Evolutionary conservation across 2,888 invertebrate genomes (phyloP).

Genomic region (Sericinus montela): DNA sequence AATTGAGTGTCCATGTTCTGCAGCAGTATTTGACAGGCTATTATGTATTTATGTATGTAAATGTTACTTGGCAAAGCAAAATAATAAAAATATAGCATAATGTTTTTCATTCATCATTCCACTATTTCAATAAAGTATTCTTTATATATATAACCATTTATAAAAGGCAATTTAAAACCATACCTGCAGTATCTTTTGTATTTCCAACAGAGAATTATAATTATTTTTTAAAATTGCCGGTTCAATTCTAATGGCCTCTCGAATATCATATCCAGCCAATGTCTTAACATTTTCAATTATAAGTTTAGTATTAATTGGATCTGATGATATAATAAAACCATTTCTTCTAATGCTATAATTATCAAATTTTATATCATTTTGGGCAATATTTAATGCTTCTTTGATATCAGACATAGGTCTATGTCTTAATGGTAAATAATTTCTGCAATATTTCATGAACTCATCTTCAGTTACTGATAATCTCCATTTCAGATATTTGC

Average conservation of each 20-base stretch:
- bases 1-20: no score
- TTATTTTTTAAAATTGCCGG: constrained; percentile 83
- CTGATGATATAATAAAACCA: constrained; percentile 78
- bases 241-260: constrained; percentile 69
- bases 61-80: no score
- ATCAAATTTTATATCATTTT: constrained; percentile 76
- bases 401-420: constrained; percentile 69
- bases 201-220: constrained; percentile 73
- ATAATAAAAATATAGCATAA: no score
- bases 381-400: constrained; percentile 75
- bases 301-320: constrained; percentile 77
- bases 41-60: no score
- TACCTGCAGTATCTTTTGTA: constrained; percentile 76
- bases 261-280: constrained; percentile 77
- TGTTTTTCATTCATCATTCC: no score
- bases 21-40: no score
- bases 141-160: no score
- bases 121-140: no score
- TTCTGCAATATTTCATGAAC: constrained; percentile 55
- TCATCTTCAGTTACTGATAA: constrained; percentile 49
- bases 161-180: no score
- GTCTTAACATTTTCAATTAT: constrained; percentile 75
- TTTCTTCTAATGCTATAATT: constrained; percentile 74
- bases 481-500: constrained; percentile 57
- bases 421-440: constrained; percentile 59